phyloP scores from a whole-genome alignment of 2,797 vertebrate genomes.

The Dendrocincla fuliginosa region DNA sequence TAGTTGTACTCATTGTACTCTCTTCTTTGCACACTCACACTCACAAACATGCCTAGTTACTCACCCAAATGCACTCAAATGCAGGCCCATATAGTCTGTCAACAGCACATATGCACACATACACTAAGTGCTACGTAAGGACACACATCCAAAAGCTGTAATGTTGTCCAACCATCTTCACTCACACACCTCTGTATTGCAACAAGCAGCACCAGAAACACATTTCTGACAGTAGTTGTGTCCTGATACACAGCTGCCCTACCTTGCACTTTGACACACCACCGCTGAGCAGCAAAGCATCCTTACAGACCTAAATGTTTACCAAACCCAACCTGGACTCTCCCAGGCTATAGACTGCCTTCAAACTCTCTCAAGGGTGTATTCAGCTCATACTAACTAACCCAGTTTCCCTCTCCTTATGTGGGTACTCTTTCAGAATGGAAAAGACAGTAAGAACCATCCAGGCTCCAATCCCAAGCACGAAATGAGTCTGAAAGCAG shows the following conservation, averaged over 20 bases:
- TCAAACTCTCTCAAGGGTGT: neutral
- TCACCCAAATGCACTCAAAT: neutral
- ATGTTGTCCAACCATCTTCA: neutral
- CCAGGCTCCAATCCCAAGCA: neutral
- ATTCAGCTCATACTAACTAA: neutral
- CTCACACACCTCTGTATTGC: neutral
- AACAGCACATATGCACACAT: rapidly evolving
- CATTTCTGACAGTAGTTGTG: neutral
- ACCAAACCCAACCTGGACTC: neutral
- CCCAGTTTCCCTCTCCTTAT: neutral
- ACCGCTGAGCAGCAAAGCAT: neutral
- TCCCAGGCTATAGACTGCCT: neutral
- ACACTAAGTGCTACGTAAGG: neutral
- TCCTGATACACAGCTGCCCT: neutral
- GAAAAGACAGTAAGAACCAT: neutral
- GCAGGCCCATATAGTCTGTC: neutral
- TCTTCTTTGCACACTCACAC: neutral
- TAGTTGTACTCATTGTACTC: neutral
- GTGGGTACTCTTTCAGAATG: neutral
- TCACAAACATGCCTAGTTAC: neutral
- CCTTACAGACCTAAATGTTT: rapidly evolving
- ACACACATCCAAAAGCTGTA: neutral
- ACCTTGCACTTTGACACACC: neutral
- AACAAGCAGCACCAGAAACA: neutral
- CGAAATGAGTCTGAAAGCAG: neutral